Evolutionary conservation across 1,140 invertebrate species (phyloP), one percentile per base, ranked within the genome.

Genomic region (Papilio xuthus): DNA sequence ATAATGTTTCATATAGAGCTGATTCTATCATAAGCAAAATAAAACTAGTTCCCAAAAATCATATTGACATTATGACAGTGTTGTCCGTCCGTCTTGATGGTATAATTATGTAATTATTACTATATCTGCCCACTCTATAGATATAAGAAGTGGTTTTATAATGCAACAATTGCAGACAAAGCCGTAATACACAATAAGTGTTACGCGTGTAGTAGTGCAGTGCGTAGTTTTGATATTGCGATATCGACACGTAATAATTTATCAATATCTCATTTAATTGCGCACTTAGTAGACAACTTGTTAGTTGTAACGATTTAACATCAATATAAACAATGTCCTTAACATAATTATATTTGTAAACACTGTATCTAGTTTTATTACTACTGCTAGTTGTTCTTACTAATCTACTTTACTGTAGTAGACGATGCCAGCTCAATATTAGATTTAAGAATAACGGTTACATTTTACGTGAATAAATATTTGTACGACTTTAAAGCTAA

Each of bases 201-300:
- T 44, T 73, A 44, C 41, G 10, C 41, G 71, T 26, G 41, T 44
- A 69, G 26, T 28, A 26, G 42, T 23, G 37, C n/a, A 44, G 20
- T 26, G 32, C 71, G 71, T 47, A 73, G 71, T 47, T 23, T 42
- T 73, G 71, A 73, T 44, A 44, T 23, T 12, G 32, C 28, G 15
- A n/a, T 73, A 44, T 73, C 44, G 71, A 12, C 13, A 26, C 71
- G 41, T 73, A 32, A 67, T 67, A 67, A 67, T 67, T 67, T 26
- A 67, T 67, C 60, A 28, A 67, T 28, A 67, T 67, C 12, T 67
- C 12, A 67, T 60, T 60, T 60, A 12, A 60, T 67, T 67, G 60
- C 60, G 60, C 60, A 63, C 23, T 28, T 63, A 63, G 53, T 56
- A 56, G 60, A 63, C 10, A 63, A 63, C 23, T 63, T 63, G 26